phyloP scores from a whole-genome alignment of 1,140 invertebrate species.

The Hydropsyche tenuis region DNA sequence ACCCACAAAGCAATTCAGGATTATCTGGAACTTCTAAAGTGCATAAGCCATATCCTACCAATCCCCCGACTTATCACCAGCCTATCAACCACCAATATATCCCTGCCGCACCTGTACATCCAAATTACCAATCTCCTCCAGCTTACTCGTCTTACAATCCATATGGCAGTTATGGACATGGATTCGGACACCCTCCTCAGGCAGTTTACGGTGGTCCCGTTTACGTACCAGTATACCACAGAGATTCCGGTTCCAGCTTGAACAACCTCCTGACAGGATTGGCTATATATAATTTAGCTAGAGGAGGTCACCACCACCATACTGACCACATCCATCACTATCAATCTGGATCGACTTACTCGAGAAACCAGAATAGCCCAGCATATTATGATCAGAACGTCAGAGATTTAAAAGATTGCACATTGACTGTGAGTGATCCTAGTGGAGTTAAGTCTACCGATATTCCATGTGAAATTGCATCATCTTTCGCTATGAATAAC shows the following conservation, averaged over 20 bases:
- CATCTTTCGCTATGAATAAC: conserved; percentile 29
- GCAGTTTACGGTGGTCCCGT: background rate
- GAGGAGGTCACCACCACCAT: conserved; percentile 23
- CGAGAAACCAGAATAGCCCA: background rate
- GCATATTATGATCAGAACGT: background rate
- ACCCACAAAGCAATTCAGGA: background rate
- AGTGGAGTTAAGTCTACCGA: conserved; percentile 15
- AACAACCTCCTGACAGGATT: conserved; percentile 41
- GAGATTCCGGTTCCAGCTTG: conserved; percentile 17
- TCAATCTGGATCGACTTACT: background rate
- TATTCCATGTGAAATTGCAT: conserved; percentile 45
- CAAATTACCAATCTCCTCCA: background rate
- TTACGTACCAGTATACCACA: conserved; percentile 27
- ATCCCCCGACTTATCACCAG: too few relatives aligned
- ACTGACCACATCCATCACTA: conserved; percentile 18
- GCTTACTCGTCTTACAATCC: background rate
- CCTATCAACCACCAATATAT: background rate
- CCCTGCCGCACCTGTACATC: background rate
- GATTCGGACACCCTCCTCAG: background rate
- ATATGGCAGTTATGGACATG: conserved; percentile 16
- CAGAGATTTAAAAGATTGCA: conserved; percentile 35
- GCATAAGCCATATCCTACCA: background rate
- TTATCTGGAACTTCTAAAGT: conserved; percentile 11
- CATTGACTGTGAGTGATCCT: conserved; percentile 22
- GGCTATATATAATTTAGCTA: conserved; percentile 39